phyloP scores from a whole-genome alignment of 2,888 invertebrate species.

The Calameuta idolon region DNA sequence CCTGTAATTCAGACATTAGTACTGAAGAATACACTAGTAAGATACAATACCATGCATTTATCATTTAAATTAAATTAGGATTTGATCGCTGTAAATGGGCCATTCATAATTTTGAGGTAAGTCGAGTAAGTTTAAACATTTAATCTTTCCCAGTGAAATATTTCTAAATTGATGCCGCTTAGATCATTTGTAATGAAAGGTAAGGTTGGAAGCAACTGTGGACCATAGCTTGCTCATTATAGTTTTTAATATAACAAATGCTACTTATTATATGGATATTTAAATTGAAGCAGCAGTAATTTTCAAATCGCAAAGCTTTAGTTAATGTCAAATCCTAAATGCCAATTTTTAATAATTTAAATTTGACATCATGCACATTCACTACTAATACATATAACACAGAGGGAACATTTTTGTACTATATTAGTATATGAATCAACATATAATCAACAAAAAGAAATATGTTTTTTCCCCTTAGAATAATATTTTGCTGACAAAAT shows the following conservation, averaged over 20 bases:
- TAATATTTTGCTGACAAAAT: not conserved
- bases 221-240: not conserved
- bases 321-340: not conserved
- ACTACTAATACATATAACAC: not conserved
- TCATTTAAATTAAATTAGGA: not conserved
- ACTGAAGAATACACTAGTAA: slow-evolving; percentile 11
- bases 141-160: not conserved
- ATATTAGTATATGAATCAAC: not conserved
- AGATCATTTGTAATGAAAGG: not conserved
- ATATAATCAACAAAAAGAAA: not conserved
- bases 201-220: not conserved
- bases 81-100: not conserved
- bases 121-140: not conserved
- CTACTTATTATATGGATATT: not conserved
- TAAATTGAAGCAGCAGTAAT: not conserved
- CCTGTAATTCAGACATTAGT: slow-evolving; percentile 66
- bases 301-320: not conserved
- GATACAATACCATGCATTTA: slow-evolving; percentile 21
- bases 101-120: not conserved
- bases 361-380: not conserved
- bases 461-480: not conserved
- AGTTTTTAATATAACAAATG: not conserved
- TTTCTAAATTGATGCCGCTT: not conserved
- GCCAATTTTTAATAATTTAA: not conserved
- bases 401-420: not conserved